Evolutionary conservation across 2,888 invertebrate species (phyloP), one percentile per base, ranked within the genome.

Genomic region (Ctena decussata): DNA sequence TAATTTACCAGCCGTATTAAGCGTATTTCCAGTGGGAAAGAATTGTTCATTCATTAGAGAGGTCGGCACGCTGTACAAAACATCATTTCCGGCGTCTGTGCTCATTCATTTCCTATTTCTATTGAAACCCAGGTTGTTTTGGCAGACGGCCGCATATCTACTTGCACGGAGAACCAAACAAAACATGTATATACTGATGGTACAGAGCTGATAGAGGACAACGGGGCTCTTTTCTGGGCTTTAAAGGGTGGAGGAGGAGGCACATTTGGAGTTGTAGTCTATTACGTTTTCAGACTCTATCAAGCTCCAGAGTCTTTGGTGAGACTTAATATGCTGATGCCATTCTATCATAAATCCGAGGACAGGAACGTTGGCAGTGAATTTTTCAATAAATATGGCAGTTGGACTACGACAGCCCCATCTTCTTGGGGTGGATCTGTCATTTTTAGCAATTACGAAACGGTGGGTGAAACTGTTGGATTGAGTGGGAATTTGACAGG

Each of bases 231-330:
- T 35, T 90, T 91, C 69, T 91, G 91, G 91, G 90, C 91, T 6
- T 70, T 90, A 11, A 71, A 87, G 35, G 90, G 91, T n/a, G 90
- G 91, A 8, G 91, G 90, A 8, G 91, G 89, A 5, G 89, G 89
- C 6, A 86, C 90, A 1, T 90, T 84, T 39, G 90, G 86, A 0
- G 84, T 90, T 8, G 82, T 79, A 6, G 82, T 84, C 5, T 81
- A 86, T 75, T 82, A 84, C 41, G 69, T 84, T 0, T 88, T 75
- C 76, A 88, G 84, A 35, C 41, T 90, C 0, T 86, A 88, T 53
- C 73, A 79, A 27, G 46, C 72, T 24, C 84, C 84, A 5, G 0
- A 60, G 0, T 49, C 53, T 18, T 84, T 88, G 77, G 85, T 84
- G 0, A 27, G n/a, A 2, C 21, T 82, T 1, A 32, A 18, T 6